A percentile compares a stretch with the other conserved stretches of the same genome.
Conservation (phyloP, 2,113 vertebrate species). For the Beaufortia kweichowensis region DNA sequence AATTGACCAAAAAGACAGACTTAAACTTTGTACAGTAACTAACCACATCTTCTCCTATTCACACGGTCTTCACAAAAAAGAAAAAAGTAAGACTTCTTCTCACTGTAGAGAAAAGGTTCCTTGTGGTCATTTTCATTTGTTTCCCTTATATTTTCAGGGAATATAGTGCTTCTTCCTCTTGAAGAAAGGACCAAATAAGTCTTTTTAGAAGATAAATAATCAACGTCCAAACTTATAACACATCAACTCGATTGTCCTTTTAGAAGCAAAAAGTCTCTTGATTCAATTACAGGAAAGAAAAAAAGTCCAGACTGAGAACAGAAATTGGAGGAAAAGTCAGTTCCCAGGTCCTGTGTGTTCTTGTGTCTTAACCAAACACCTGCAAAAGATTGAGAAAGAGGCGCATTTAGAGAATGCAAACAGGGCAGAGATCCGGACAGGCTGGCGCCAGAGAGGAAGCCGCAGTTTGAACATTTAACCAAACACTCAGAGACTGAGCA, state of each 20-base stretch:
- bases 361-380: slow-evolving; percentile 86
- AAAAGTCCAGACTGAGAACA: slow-evolving; percentile 76
- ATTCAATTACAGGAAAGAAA: slow-evolving; percentile 75
- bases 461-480: slow-evolving; percentile 96
- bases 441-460: slow-evolving; percentile 97
- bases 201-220: slow-evolving; percentile 93
- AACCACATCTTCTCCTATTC: slow-evolving; percentile 87
- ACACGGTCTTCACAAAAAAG: slow-evolving; percentile 85
- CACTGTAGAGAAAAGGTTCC: slow-evolving; percentile 69
- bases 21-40: slow-evolving; percentile 86
- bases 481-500: slow-evolving; percentile 92
- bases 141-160: slow-evolving; percentile 84
- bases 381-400: slow-evolving; percentile 94
- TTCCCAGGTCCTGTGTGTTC: slow-evolving; percentile 75
- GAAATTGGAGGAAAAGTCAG: slow-evolving; percentile 74
- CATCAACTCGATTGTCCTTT: slow-evolving; percentile 83
- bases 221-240: slow-evolving; percentile 85
- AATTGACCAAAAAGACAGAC: slow-evolving; percentile 74
- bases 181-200: slow-evolving; percentile 92
- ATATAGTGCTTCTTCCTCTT: slow-evolving; percentile 92
- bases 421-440: slow-evolving; percentile 95
- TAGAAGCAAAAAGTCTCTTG: slow-evolving; percentile 74
- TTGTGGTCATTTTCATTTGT: slow-evolving; percentile 67
- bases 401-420: slow-evolving; percentile 91
- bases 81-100: slow-evolving; percentile 85